Evolutionary conservation across 2,113 vertebrate genomes (phyloP).

Genomic region (Mirza zaza): DNA sequence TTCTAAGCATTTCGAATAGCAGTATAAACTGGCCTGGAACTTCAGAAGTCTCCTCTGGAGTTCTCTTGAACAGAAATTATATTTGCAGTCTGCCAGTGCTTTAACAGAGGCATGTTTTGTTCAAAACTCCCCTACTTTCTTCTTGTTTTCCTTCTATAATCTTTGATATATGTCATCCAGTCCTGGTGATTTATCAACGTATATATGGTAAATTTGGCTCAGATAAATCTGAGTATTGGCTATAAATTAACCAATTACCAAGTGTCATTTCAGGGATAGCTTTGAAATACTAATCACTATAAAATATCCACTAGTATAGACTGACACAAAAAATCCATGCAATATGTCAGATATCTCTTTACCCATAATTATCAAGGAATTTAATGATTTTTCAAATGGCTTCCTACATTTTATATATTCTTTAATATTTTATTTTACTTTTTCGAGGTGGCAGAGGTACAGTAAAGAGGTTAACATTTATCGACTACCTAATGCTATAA

Average conservation of each 20-base stretch:
- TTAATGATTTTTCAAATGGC: background rate
- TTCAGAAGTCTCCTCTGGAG: background rate
- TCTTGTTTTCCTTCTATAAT: background rate
- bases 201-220: conserved; percentile 18
- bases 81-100: background rate
- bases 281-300: background rate
- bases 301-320: background rate
- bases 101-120: background rate
- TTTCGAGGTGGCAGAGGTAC: background rate
- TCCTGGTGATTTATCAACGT: background rate
- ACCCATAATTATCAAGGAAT: background rate
- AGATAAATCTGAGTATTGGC: background rate
- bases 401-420: background rate
- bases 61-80: conserved; percentile 34
- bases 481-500: background rate
- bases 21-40: conserved; percentile 24
- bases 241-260: conserved; percentile 27
- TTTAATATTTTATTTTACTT: background rate
- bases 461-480: background rate
- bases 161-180: background rate
- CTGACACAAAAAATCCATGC: background rate
- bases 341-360: background rate
- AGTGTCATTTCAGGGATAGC: background rate
- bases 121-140: background rate
- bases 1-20: conserved; percentile 1